These are phyloP conservation scores for Lycia hirtaria DNA, from an alignment of 2,888 invertebrate genomes.

Conservation along the genomic window DNA sequence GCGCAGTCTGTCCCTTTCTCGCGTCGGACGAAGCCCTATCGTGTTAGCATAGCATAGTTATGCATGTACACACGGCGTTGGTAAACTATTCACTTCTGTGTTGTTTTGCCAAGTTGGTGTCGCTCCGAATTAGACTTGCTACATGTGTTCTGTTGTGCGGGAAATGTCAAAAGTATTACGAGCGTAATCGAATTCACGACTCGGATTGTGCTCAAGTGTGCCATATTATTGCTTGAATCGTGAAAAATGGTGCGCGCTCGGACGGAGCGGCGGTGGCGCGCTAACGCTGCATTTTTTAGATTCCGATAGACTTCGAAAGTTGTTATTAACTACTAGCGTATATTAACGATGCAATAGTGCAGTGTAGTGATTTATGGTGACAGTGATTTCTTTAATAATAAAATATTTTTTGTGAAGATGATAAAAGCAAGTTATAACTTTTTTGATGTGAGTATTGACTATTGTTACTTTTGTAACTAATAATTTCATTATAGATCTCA, in stretches of 20 bases:
- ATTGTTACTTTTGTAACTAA: too few relatives aligned
- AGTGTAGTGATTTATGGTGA: slow-evolving; percentile 46
- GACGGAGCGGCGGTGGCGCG: slow-evolving; percentile 56
- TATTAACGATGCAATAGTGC: slow-evolving; percentile 52
- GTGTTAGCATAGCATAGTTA: slow-evolving; percentile 52
- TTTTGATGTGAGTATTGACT: slow-evolving; percentile 61
- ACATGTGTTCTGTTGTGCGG: slow-evolving; percentile 60
- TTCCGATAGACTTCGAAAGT: slow-evolving; percentile 70
- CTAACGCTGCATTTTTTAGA: slow-evolving; percentile 57
- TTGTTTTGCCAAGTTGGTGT: slow-evolving; percentile 72
- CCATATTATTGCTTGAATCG: slow-evolving; percentile 46
- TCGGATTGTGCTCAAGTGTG: slow-evolving; percentile 40
- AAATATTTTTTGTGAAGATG: slow-evolving; percentile 51
- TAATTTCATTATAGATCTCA: too few relatives aligned
- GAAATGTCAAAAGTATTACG: slow-evolving; percentile 60
- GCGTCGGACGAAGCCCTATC: slow-evolving; percentile 35
- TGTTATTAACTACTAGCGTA: slow-evolving; percentile 46
- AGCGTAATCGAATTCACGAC: slow-evolving; percentile 45
- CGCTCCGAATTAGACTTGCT: slow-evolving; percentile 63
- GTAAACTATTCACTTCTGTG: slow-evolving; percentile 74
- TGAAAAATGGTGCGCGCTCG: slow-evolving; percentile 57
- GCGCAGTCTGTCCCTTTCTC: slow-evolving; percentile 54
- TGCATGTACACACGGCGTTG: slow-evolving; percentile 60
- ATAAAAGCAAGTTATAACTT: slow-evolving; percentile 47
- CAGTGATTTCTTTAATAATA: slow-evolving; percentile 39